These are phyloP conservation scores for Apis cerana DNA, from an alignment of 1,140 invertebrate species.

Conservation along the genomic window DNA sequence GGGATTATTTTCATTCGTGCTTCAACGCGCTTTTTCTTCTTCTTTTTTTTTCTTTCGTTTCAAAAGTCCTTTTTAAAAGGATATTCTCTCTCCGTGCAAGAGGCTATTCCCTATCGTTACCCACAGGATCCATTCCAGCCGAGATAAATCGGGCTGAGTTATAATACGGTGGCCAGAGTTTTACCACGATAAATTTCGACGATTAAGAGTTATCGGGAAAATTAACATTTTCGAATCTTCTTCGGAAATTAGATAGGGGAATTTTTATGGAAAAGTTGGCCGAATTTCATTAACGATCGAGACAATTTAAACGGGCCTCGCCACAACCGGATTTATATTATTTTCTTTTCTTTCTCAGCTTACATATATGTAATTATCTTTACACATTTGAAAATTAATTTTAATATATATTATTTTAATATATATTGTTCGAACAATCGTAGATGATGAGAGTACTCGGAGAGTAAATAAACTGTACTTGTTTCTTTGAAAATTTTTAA, in stretches of 20 bases:
- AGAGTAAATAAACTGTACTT: too few species aligned
- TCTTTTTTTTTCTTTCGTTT: neutral
- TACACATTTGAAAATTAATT: too few species aligned
- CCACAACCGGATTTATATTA: too few species aligned
- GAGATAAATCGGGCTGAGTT: neutral
- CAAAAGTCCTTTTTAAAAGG: neutral
- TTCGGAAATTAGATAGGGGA: neutral
- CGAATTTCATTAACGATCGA: constrained; percentile 7
- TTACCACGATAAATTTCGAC: neutral
- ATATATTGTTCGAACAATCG: too few species aligned
- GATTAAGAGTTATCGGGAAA: constrained; percentile 1
- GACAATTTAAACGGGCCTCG: neutral
- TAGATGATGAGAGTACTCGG: too few species aligned
- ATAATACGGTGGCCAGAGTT: too few species aligned
- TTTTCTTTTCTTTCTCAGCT: too few species aligned
- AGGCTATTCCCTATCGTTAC: neutral
- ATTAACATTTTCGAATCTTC: neutral
- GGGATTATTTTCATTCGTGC: neutral
- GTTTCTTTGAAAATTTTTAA: too few species aligned
- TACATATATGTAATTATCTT: too few species aligned
- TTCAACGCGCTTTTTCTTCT: neutral
- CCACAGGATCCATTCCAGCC: too few species aligned
- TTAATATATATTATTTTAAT: too few species aligned
- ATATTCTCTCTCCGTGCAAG: too few species aligned
- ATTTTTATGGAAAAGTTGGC: neutral